Evolutionary conservation across 2,888 invertebrate species (phyloP), one percentile per base, ranked within the genome.

Genomic region (Ornithoptera alexandrae): DNA sequence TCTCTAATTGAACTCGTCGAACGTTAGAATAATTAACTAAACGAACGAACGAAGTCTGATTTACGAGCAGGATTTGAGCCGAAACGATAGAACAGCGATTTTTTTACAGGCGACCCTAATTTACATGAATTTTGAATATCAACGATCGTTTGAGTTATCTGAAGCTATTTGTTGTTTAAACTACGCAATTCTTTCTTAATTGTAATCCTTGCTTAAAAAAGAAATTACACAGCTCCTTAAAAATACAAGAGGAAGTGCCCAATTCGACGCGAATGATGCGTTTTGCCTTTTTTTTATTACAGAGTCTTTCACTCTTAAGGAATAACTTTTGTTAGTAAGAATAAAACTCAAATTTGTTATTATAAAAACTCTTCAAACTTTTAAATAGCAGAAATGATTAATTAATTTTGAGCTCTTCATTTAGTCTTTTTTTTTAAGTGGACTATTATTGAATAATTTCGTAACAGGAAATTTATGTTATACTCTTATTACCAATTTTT

Each of bases 11-110:
- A 58, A 66, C 50, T 66, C 66, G 68, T 70, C 71, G 69, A 72
- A 73, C 71, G 80, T 80, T 78, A 77, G 75, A 77, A 79, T 79
- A 81, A 82, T 83, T 81, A 81, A 71, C 74, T 74, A 70, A 79
- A 74, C 75, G 77, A 77, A 76, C 72, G 68, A 60, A 50, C 66
- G 59, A 65, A 69, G 71, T 71, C 75, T 80, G 83, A 83, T 81
- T 78, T 81, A 83, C 78, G 76, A 77, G 76, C 75, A 67, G 64
- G 67, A 70, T 76, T 70, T 78, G 75, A 80, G 76, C 77, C 76
- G 69, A 74, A 67, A 71, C 73, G 75, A 76, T 76, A 75, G 73
- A 74, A 71, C 69, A 58, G 61, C 70, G 58, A 59, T 74, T 67
- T 74, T 69, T 66, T 70, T 70, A 65, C 66, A 53, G 62, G 57